A percentile compares a stretch with the other conserved stretches of the same genome.
Evolutionary conservation across 1,140 invertebrate genomes (phyloP).

Genomic region (Rhopalosiphum maidis): DNA sequence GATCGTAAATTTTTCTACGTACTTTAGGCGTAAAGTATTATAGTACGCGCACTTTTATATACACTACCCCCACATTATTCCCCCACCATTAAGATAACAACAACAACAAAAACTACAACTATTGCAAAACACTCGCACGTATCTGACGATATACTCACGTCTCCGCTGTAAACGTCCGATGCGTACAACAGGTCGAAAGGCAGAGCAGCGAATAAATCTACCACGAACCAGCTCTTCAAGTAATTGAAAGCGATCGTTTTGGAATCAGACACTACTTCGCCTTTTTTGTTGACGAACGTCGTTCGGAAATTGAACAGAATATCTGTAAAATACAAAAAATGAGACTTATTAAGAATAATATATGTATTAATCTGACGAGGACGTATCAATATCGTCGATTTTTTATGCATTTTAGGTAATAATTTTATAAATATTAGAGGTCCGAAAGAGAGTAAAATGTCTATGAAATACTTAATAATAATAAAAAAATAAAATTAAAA

Average conservation of each 20-base stretch:
- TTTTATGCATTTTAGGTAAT: neutral
- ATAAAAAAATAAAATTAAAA: no score
- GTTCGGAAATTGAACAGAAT: conserved; percentile 98
- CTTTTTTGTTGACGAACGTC: conserved; percentile 97
- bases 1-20: conserved; percentile 46
- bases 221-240: conserved; percentile 92
- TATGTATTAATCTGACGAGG: neutral
- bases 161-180: conserved; percentile 81
- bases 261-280: conserved; percentile 95
- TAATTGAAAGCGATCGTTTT: conserved; percentile 89
- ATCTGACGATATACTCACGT: conserved; percentile 70
- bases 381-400: no score
- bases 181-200: conserved; percentile 96
- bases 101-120: neutral
- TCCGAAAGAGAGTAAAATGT: no score
- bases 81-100: neutral
- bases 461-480: no score
- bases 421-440: no score
- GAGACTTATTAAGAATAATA: neutral
- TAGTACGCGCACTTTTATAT: neutral
- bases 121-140: neutral
- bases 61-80: neutral
- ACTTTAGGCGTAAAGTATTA: conserved; percentile 44
- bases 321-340: conserved; percentile 73
- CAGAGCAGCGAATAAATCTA: conserved; percentile 92